Conservation (phyloP, 1,140 invertebrate genomes). For the Tribolium castaneum region DNA sequence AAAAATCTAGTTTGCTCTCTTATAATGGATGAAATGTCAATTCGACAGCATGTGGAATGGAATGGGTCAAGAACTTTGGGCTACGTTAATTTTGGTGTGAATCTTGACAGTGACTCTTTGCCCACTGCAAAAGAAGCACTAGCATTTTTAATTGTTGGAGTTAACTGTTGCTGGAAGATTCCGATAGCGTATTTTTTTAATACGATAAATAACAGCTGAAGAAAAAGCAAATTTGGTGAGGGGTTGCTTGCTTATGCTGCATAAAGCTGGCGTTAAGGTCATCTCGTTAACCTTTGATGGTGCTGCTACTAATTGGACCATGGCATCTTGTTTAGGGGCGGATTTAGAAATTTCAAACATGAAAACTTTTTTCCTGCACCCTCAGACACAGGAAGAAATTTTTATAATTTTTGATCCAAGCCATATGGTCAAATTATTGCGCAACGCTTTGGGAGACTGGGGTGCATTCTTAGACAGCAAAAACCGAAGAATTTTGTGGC, state of each 20-base stretch:
- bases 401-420: conserved; percentile 49
- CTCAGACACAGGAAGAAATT: conserved; percentile 45
- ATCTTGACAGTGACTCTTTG: background rate
- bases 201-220: conserved; percentile 48
- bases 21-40: background rate
- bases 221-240: conserved; percentile 50
- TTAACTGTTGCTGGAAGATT: conserved; percentile 60
- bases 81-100: background rate
- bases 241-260: conserved; percentile 47
- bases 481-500: conserved; percentile 42
- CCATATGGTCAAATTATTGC: conserved; percentile 55
- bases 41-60: background rate
- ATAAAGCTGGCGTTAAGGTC: conserved; percentile 47
- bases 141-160: conserved; percentile 57
- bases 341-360: conserved; percentile 49
- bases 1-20: conserved; percentile 5
- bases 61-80: background rate
- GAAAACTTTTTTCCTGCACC: conserved; percentile 51
- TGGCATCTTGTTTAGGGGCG: conserved; percentile 30
- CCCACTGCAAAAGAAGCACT: conserved; percentile 59
- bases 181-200: conserved; percentile 61
- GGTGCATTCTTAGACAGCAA: conserved; percentile 32
- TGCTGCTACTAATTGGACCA: conserved; percentile 48
- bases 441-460: conserved; percentile 49
- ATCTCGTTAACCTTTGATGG: conserved; percentile 61